Evolutionary conservation across 2,797 vertebrate genomes (phyloP).

Genomic region (Heliangelus exortis): DNA sequence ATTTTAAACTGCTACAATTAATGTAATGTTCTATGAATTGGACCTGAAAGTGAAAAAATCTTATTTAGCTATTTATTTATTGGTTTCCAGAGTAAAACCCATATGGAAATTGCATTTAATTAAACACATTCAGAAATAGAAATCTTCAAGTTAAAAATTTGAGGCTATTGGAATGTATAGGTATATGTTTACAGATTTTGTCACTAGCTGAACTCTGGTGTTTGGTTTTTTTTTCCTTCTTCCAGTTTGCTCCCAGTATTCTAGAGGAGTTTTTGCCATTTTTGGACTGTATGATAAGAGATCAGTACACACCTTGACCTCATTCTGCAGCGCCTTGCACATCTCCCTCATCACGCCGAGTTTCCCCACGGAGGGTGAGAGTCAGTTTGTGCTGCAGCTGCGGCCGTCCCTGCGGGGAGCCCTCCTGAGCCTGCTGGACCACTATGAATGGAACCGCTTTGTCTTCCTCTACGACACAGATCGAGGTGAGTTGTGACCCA

Average conservation of each 20-base stretch:
- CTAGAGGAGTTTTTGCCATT: conserved; percentile 98
- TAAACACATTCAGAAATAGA: not conserved
- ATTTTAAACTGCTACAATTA: not conserved
- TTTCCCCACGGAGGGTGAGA: conserved; percentile 96
- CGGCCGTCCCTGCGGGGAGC: conserved; percentile 94
- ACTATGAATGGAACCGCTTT: conserved; percentile 97
- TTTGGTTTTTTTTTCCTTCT: not conserved
- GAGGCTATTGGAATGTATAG: not conserved
- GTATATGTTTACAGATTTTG: not conserved
- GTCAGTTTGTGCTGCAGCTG: conserved; percentile 96
- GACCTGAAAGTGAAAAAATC: not conserved
- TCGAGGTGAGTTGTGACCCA: conserved; percentile 84
- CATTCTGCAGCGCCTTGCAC: conserved; percentile 98
- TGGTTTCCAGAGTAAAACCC: not conserved
- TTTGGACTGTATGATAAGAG: conserved; percentile 99
- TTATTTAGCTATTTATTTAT: not conserved
- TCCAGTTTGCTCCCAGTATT: conserved; percentile 91
- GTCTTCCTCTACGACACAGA: conserved; percentile 99
- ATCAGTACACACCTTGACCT: conserved; percentile 98
- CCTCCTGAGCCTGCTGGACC: conserved; percentile 92
- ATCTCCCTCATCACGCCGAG: conserved; percentile 98
- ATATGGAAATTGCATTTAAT: not conserved
- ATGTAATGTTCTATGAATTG: not conserved
- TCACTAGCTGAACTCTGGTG: not conserved
- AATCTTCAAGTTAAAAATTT: not conserved